Percentiles rank a stretch among this genome's conserved stretches.
These are phyloP conservation scores for Calliphora vomitoria DNA, from an alignment of 2,888 invertebrate species.

Conservation along the genomic window DNA sequence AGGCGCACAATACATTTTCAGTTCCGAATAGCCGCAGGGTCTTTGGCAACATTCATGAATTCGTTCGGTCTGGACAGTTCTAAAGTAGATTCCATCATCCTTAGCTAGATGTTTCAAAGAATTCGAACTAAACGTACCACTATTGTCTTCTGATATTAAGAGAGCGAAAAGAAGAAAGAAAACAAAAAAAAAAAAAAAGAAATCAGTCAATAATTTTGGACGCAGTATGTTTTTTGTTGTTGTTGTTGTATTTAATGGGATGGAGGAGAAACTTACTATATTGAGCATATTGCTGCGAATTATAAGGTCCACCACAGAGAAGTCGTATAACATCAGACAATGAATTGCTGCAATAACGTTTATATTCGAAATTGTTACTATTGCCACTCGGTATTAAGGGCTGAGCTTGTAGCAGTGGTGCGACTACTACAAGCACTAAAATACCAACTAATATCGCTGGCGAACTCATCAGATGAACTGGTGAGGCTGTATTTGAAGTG, in stretches of 20 bases:
- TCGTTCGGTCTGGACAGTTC: conserved; percentile 6
- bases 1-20: conserved; percentile 59
- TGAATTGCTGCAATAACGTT: conserved; percentile 76
- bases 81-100: conserved; percentile 46
- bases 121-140: conserved; percentile 44
- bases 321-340: conserved; percentile 75
- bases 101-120: conserved; percentile 41
- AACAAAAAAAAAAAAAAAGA: conserved; percentile 36
- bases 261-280: conserved; percentile 74
- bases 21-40: conserved; percentile 62
- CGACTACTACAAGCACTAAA: conserved; percentile 51
- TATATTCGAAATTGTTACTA: conserved; percentile 73
- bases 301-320: conserved; percentile 76
- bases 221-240: neutral
- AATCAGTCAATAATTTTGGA: conserved; percentile 34
- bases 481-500: conserved; percentile 26
- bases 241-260: neutral
- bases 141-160: conserved; percentile 45
- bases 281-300: conserved; percentile 73
- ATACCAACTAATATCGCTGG: conserved; percentile 59
- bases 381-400: conserved; percentile 69
- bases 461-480: conserved; percentile 55
- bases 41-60: conserved; percentile 63
- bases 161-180: conserved; percentile 37
- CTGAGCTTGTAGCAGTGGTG: conserved; percentile 52